Evolutionary conservation across 2,888 invertebrate genomes (phyloP).

Genomic region (Rhagonycha lutea): DNA sequence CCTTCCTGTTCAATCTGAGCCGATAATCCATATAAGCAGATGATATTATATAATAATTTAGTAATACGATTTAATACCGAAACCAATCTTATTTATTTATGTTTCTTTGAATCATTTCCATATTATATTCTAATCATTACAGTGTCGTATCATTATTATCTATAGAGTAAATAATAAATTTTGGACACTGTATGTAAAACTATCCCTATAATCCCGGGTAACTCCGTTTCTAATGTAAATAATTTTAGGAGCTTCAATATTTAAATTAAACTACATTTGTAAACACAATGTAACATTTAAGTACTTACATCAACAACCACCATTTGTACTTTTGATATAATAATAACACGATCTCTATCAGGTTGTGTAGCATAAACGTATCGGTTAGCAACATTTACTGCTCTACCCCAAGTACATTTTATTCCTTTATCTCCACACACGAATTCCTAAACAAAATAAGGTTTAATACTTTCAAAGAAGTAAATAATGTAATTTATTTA

Average conservation of each 20-base stretch:
- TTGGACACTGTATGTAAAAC: background rate
- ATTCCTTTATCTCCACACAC: conserved; percentile 72
- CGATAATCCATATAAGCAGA: background rate
- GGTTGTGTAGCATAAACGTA: conserved; percentile 78
- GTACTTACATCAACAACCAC: conserved; percentile 66
- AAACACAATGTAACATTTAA: background rate
- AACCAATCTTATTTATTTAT: background rate
- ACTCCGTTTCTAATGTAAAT: background rate
- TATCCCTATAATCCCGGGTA: background rate
- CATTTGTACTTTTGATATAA: conserved; percentile 74
- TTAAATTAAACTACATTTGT: background rate
- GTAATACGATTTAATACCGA: background rate
- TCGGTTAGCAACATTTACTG: conserved; percentile 71
- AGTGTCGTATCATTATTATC: too few species aligned
- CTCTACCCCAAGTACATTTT: conserved; percentile 73
- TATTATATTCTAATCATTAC: too few species aligned
- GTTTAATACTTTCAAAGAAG: background rate
- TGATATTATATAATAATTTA: background rate
- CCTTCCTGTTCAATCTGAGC: background rate
- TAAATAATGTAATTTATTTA: background rate
- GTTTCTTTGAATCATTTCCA: too few species aligned
- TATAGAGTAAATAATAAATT: background rate
- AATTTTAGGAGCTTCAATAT: background rate
- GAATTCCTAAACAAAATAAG: conserved; percentile 58
- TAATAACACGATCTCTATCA: conserved; percentile 68